A percentile compares a stretch with the other conserved stretches of the same genome.
Conservation (phyloP, 37 sponge, comb jelly and placozoan species). For the Beroe forskalii region DNA sequence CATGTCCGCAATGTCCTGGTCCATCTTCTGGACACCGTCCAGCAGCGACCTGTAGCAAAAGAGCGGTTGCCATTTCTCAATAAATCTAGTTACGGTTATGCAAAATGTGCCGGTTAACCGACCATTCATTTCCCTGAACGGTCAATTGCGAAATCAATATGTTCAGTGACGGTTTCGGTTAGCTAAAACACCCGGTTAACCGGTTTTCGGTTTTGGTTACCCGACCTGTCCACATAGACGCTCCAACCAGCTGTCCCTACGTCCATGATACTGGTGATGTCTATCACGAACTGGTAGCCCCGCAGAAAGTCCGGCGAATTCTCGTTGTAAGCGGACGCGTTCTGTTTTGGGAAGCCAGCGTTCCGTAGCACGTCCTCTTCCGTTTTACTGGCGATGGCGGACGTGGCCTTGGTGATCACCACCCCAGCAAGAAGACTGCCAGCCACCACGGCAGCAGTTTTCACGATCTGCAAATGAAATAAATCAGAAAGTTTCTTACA, state of each 20-base stretch:
- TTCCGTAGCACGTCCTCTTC: slow-evolving; percentile 48
- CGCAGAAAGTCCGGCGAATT: slow-evolving; percentile 23
- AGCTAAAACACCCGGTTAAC: too few relatives aligned
- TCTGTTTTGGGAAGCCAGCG: slow-evolving; percentile 59
- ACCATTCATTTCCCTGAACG: too few relatives aligned
- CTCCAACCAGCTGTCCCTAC: slow-evolving; percentile 52
- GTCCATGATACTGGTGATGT: slow-evolving; percentile 56
- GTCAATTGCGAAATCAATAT: too few relatives aligned
- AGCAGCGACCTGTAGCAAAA: too few relatives aligned
- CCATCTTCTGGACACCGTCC: slow-evolving; percentile 57
- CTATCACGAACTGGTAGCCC: slow-evolving; percentile 58
- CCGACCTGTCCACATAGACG: slow-evolving; percentile 54
- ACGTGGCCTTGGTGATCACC: slow-evolving; percentile 52
- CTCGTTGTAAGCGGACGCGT: background rate
- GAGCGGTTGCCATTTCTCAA: too few relatives aligned
- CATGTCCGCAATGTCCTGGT: slow-evolving; percentile 56
- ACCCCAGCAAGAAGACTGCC: slow-evolving; percentile 44
- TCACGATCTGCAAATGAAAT: background rate
- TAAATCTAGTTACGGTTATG: too few relatives aligned
- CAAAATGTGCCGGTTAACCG: too few relatives aligned
- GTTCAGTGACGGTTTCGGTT: too few relatives aligned
- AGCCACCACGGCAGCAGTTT: slow-evolving; percentile 13
- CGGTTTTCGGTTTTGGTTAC: too few relatives aligned
- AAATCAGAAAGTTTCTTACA: too few relatives aligned
- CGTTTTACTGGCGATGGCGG: background rate